Evolutionary conservation across 2,797 vertebrate species (phyloP).

Genomic region (Cossypha dichroa): DNA sequence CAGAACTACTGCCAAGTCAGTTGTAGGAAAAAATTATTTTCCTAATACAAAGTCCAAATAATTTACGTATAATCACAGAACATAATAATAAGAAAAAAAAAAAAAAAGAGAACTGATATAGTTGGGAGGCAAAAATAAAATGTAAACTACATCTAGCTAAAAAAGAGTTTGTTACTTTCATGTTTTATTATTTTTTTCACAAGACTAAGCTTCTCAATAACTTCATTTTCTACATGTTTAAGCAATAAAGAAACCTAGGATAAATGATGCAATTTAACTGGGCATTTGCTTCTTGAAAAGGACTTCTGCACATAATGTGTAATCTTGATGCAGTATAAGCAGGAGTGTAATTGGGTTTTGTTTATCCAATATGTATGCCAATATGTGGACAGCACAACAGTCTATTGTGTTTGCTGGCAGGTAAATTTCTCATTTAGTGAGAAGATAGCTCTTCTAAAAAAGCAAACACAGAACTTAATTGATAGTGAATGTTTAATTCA

Average conservation of each 20-base stretch:
- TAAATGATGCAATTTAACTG: slow-evolving; percentile 42
- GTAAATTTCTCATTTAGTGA: slow-evolving; percentile 51
- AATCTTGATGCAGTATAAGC: slow-evolving; percentile 50
- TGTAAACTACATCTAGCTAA: not conserved
- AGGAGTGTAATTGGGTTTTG: slow-evolving; percentile 59
- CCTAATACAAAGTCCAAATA: not conserved
- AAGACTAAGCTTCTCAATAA: not conserved
- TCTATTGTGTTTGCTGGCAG: slow-evolving; percentile 35
- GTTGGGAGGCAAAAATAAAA: not conserved
- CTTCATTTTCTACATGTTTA: slow-evolving; percentile 40
- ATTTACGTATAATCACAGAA: not conserved
- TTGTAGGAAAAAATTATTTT: not conserved
- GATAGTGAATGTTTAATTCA: slow-evolving; percentile 74
- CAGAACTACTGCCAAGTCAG: not conserved
- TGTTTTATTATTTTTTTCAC: not conserved
- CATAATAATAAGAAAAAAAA: not conserved
- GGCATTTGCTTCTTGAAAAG: slow-evolving; percentile 33
- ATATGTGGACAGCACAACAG: slow-evolving; percentile 2
- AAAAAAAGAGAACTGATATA: not conserved
- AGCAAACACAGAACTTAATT: slow-evolving; percentile 62
- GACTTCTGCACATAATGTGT: not conserved
- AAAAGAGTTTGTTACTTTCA: not conserved
- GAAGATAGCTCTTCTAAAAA: slow-evolving; percentile 16
- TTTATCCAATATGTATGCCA: slow-evolving; percentile 51
- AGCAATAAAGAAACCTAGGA: slow-evolving; percentile 4